Base-by-base conservation (phyloP, 2,113 vertebrate species). In the Lophura nycthemera region DNA sequence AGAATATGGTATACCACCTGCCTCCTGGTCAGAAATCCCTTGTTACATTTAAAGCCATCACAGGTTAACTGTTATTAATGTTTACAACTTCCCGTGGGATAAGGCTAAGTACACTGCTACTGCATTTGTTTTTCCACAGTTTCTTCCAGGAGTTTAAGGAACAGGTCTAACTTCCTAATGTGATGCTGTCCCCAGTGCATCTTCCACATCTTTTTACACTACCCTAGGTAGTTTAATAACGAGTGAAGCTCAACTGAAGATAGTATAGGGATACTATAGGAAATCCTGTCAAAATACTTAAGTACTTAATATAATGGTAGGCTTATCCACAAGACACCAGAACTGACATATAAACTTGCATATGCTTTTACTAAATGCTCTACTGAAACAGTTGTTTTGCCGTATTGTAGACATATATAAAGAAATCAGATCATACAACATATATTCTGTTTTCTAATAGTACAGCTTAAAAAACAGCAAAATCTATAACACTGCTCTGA, bases 11-110 rank as follows among this genome's bases (percentile, higher is more conserved):
- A 73, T 43, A 74, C 73, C 89, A 93, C 96, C 94, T 95, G 75
- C 66, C 89, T 83, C 86, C 72, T 76, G 95, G 92, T 89, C 89
- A 95, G 82, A 94, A 95, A 86, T 52, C 42, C n/a, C 79, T 86
- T 79, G 80, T 86, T 70, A 75, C 47, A 71, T 85, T 86, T 92
- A 90, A 89, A 93, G 85, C 16, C 54, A 67, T 86, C 86, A 48
- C 63, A 93, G 89, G 88, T 93, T 94, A 96, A 92, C 65, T 45
- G 79, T 47, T 42, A 73, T 77, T 94, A 95, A 92, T 86, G 89
- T 89, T 96, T 85, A 87, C 16, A 38, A 81, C 63, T 93, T 85
- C 67, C 86, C 89, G 84, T 22, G 47, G 80, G 72, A 88, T 67
- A 66, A 22, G 5, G 50, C 18, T 89, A 89, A 95, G 61, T 77